Evolutionary conservation across 2,797 vertebrate species (phyloP).

Genomic region (Pseudomugil tenellus): DNA sequence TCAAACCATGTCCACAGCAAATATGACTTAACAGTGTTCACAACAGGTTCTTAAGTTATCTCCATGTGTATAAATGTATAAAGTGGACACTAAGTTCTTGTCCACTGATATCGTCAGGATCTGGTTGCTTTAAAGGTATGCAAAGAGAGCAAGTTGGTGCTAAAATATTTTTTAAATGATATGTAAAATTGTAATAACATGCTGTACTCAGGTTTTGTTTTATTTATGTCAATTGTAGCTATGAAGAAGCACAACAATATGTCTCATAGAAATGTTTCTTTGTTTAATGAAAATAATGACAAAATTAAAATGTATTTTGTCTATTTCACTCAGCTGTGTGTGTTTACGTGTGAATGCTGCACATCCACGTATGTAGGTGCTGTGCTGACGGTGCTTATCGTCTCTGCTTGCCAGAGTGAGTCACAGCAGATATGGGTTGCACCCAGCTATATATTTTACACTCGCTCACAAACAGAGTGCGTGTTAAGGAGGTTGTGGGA

Average conservation of each 20-base stretch:
- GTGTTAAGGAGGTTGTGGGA: slow-evolving; percentile 80
- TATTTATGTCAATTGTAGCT: slow-evolving; percentile 57
- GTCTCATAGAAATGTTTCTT: slow-evolving; percentile 28
- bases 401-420: slow-evolving; percentile 41
- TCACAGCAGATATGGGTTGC: slow-evolving; percentile 67
- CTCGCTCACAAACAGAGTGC: slow-evolving; percentile 57
- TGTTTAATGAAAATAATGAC: slow-evolving; percentile 6
- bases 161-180: slow-evolving; percentile 26
- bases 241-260: slow-evolving; percentile 20
- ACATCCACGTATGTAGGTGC: slow-evolving; percentile 1
- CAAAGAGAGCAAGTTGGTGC: slow-evolving; percentile 19
- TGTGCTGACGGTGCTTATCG: slow-evolving; percentile 52
- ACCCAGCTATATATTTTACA: slow-evolving; percentile 52
- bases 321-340: slow-evolving; percentile 15
- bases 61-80: neutral
- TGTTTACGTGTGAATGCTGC: slow-evolving; percentile 13
- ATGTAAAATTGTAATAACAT: slow-evolving; percentile 33
- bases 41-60: neutral
- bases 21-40: neutral
- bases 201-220: slow-evolving; percentile 53
- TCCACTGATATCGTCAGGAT: neutral
- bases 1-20: neutral
- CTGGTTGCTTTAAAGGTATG: neutral
- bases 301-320: slow-evolving; percentile 43
- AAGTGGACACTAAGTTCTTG: neutral